phyloP scores from a whole-genome alignment of 2,888 invertebrate species.

The Petrolisthes cinctipes region DNA sequence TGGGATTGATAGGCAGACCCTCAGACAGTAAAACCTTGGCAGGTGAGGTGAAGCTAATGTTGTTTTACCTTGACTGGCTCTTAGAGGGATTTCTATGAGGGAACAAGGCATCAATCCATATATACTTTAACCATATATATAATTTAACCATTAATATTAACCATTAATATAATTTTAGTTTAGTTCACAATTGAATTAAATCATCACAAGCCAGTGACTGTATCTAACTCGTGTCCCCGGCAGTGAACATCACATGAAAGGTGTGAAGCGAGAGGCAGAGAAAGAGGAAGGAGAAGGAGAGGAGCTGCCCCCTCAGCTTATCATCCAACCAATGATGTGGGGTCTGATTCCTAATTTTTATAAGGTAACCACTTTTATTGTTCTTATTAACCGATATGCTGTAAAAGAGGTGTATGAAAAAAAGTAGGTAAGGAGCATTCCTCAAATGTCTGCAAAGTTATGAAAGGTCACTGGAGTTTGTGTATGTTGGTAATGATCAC shows the following conservation, averaged over 20 bases:
- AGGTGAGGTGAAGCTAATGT: too few species aligned
- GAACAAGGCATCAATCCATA: too few species aligned
- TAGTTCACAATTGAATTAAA: neutral
- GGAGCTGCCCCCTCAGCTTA: neutral
- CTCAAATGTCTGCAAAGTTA: too few species aligned
- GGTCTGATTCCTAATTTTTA: conserved; percentile 87
- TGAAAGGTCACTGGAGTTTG: too few species aligned
- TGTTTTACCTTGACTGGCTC: too few species aligned
- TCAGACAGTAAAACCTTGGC: too few species aligned
- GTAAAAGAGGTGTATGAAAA: too few species aligned
- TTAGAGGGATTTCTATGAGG: too few species aligned
- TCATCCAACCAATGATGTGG: conserved; percentile 86
- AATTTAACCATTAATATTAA: neutral
- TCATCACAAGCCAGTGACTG: neutral
- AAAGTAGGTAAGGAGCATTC: too few species aligned
- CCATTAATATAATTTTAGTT: neutral
- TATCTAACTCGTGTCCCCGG: neutral
- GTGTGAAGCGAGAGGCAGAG: conserved; percentile 31
- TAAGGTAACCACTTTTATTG: conserved; percentile 72
- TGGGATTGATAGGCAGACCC: too few species aligned
- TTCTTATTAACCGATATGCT: neutral
- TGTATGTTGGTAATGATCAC: too few species aligned
- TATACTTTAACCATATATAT: neutral
- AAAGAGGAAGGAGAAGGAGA: conserved; percentile 31
- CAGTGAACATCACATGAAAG: conserved; percentile 40